A percentile compares a stretch with the other conserved stretches of the same genome.
These are phyloP conservation scores for Pipistrellus pygmaeus DNA, from an alignment of 2,797 vertebrate species.

Conservation along the genomic window DNA sequence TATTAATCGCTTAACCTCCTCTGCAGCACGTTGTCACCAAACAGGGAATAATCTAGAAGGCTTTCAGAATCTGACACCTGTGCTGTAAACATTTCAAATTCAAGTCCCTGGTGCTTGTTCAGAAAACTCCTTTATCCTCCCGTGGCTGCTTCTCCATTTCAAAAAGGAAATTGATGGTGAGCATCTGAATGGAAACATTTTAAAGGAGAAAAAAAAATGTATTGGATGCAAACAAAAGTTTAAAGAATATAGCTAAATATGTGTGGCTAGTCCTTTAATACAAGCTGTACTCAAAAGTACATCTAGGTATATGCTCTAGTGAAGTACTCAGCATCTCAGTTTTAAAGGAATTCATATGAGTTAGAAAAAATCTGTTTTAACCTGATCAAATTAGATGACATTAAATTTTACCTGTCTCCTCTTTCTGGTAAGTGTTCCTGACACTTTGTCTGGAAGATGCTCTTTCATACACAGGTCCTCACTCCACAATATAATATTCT, in stretches of 20 bases:
- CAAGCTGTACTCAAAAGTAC: background rate
- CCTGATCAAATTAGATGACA: background rate
- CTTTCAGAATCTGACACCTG: slow-evolving; percentile 46
- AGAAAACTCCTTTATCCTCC: slow-evolving; percentile 43
- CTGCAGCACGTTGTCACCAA: slow-evolving; percentile 1
- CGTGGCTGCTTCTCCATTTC: background rate
- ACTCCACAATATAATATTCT: background rate
- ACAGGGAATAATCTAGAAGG: slow-evolving; percentile 44
- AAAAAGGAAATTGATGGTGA: background rate
- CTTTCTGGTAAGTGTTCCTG: background rate
- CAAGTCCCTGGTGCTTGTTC: slow-evolving; percentile 37
- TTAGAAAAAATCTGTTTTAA: background rate
- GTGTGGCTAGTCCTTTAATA: background rate
- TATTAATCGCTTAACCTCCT: slow-evolving; percentile 70
- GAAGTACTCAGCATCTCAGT: background rate
- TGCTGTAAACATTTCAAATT: slow-evolving; percentile 39
- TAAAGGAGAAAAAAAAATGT: background rate
- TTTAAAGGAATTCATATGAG: background rate
- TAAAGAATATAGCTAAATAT: background rate
- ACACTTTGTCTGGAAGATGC: background rate
- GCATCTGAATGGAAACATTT: slow-evolving; percentile 28
- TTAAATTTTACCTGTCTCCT: background rate
- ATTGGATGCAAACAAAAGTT: background rate
- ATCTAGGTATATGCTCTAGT: background rate
- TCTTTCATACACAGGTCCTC: background rate